Evolutionary conservation across 2,888 invertebrate species (phyloP), one percentile per base, ranked within the genome.

Genomic region (Tetragonisca angustula): DNA sequence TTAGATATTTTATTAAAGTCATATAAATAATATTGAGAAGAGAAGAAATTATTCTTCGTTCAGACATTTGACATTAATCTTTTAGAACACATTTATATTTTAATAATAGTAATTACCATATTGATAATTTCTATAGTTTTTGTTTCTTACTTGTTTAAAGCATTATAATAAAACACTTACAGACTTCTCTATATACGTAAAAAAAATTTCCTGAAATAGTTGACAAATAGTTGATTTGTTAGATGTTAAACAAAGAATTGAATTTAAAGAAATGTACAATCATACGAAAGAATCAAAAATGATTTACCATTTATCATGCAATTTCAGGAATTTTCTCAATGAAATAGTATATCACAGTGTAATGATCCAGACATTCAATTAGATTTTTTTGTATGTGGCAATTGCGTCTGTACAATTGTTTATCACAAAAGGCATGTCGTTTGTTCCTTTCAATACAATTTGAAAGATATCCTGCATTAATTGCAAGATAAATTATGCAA

Each of bases 261-360:
- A 75, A 75, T 78, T 83, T 74, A 59, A 52, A 65, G 36, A 80
- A 89, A 89, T 87, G 70, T 85, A 85, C 65, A 65, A 78, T 77
- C 50, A 73, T 75, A 27, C 19, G 27, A 64, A 61, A 79, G 54
- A 79, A 79, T 64, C 72, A 79, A 59, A 77, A 78, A 59, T 70
- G 62, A 74, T 67, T 72, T 62, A 71, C 83, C 82, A 89, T 87
- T 89, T 83, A 79, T 89, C 89, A 83, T 36, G 71, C 83, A 74
- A 87, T 87, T 89, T 89, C 87, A 89, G 84, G 86, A 89, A 87
- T 79, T 86, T 88, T 86, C 64, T 83, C 81, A 79, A 83, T 84
- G 80, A 77, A 77, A 85, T 79, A 87, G 72, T 89, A 85, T 89
- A 89, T 89, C 88, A 89, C 89, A 89, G 89, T 89, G 76, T 87